These are phyloP conservation scores for Orius laevigatus DNA, from an alignment of 1,140 invertebrate species.

Conservation along the genomic window DNA sequence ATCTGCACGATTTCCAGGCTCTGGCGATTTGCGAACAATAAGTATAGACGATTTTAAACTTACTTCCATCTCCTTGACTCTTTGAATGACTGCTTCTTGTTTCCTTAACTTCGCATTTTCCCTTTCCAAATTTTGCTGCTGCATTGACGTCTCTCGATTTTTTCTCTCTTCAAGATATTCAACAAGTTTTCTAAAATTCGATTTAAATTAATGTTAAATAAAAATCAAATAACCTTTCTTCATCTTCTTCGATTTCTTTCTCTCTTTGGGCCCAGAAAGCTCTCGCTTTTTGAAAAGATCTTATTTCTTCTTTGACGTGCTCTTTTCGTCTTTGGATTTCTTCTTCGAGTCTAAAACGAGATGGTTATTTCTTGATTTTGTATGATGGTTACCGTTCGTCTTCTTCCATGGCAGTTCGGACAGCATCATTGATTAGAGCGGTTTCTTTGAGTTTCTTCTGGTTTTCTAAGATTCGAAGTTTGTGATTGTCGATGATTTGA, in stretches of 20 bases:
- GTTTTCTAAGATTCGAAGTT: constrained; percentile 9
- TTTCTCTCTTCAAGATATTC: constrained; percentile 9
- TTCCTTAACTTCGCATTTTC: too few relatives aligned
- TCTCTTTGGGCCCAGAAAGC: neutral
- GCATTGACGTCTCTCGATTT: too few relatives aligned
- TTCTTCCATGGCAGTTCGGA: constrained; percentile 14
- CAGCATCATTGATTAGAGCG: constrained; percentile 14
- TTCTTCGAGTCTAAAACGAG: constrained; percentile 1
- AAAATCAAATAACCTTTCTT: constrained; percentile 3
- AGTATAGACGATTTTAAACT: too few relatives aligned
- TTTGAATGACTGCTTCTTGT: too few relatives aligned
- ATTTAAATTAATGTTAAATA: too few relatives aligned
- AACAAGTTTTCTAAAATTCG: constrained; percentile 2
- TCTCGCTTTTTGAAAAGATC: constrained; percentile 1
- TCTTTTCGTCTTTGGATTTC: neutral
- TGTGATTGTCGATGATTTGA: constrained; percentile 13
- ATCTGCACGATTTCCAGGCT: too few relatives aligned
- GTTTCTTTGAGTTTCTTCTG: constrained; percentile 15
- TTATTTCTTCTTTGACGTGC: constrained; percentile 1
- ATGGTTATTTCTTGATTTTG: too few relatives aligned
- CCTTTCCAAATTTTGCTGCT: too few relatives aligned
- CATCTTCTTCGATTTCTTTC: constrained; percentile 7
- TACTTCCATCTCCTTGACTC: too few relatives aligned
- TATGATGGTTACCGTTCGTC: constrained; percentile 12
- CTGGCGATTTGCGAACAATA: too few relatives aligned